Conservation (phyloP, 2,113 vertebrate species). For the Xenopus laevis region DNA sequence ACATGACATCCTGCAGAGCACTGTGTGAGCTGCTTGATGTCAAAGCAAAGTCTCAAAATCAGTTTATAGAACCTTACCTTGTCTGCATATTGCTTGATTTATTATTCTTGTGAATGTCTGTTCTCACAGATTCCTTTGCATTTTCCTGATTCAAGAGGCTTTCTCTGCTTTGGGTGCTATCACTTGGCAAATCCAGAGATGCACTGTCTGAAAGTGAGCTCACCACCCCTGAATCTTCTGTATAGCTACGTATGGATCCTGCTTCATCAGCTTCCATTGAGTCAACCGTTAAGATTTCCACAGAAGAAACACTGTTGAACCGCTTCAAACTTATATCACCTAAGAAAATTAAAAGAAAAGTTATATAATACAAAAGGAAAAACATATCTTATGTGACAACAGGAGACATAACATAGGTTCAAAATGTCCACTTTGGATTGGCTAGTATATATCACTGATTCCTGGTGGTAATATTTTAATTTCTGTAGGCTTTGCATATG, state of each 20-base stretch:
- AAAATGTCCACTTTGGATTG: too few relatives aligned
- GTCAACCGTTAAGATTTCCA: conserved; percentile 49
- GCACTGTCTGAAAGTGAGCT: conserved; percentile 74
- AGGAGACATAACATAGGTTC: too few relatives aligned
- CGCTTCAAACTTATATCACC: conserved; percentile 22
- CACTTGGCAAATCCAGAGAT: conserved; percentile 74
- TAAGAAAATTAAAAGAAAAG: background rate
- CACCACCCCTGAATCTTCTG: conserved; percentile 74
- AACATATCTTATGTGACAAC: too few relatives aligned
- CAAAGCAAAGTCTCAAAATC: background rate
- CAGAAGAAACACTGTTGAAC: conserved; percentile 48
- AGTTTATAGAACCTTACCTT: conserved; percentile 10
- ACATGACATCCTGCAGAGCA: too few relatives aligned
- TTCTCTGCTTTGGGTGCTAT: conserved; percentile 58
- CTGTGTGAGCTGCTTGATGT: too few relatives aligned
- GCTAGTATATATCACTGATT: too few relatives aligned
- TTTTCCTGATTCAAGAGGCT: conserved; percentile 58
- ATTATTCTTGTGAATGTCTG: conserved; percentile 45
- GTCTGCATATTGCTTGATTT: conserved; percentile 51
- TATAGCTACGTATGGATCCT: conserved; percentile 74
- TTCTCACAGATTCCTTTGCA: background rate
- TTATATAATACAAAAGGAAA: background rate
- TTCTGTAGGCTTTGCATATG: too few relatives aligned
- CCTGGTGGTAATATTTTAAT: too few relatives aligned
- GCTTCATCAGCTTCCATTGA: conserved; percentile 71